Percentiles rank a stretch among this genome's conserved stretches.
Conservation (phyloP, 2,113 vertebrate genomes). For the Prunella fulvescens region DNA sequence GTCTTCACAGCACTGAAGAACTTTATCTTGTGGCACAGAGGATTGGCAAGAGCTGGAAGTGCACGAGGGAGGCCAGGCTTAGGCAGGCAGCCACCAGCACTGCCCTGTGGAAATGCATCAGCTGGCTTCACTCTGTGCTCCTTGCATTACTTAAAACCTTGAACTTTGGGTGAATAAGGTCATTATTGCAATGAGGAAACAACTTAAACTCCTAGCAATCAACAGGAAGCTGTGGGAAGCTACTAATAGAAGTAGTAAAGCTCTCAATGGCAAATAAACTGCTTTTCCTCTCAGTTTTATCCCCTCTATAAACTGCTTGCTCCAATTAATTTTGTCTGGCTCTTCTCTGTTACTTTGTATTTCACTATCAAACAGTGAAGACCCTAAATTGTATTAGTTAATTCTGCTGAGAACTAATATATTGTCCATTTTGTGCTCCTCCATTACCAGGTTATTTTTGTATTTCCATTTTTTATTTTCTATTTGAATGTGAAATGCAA, state of each 20-base stretch:
- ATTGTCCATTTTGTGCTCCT: neutral
- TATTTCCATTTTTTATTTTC: neutral
- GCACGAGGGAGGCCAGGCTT: fast-evolving
- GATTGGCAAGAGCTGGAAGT: neutral
- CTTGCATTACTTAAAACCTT: neutral
- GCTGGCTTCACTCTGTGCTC: fast-evolving
- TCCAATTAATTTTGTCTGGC: neutral
- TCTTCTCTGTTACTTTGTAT: neutral
- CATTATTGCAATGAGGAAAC: neutral
- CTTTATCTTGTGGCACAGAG: neutral
- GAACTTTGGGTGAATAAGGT: neutral
- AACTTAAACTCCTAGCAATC: neutral
- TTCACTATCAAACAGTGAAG: neutral
- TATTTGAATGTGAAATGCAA: neutral
- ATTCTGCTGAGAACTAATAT: neutral
- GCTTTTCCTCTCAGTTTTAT: neutral
- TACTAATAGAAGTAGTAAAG: neutral
- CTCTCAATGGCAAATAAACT: neutral
- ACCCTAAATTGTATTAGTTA: neutral
- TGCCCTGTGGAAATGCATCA: neutral
- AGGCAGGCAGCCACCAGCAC: neutral
- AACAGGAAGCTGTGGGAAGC: neutral
- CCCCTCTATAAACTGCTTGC: neutral
- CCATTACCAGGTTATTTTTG: neutral
- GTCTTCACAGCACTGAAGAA: neutral